Conservation (phyloP, 2,888 invertebrate species). For the Athalia rosae region DNA sequence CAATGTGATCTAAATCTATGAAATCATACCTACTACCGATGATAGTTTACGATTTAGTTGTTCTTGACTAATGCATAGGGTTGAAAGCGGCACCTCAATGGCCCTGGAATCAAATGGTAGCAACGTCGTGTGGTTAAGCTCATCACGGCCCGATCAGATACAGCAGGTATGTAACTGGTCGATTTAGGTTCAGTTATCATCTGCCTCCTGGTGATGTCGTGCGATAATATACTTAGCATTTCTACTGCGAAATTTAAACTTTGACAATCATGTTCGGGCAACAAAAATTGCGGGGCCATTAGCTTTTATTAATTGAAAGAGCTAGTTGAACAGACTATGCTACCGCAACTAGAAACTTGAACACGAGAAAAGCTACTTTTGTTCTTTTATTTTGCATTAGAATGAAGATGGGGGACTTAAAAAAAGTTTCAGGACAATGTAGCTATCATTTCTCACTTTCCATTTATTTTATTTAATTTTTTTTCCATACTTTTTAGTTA, state of each 20-base stretch:
- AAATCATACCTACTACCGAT: background rate
- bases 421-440: background rate
- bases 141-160: conserved; percentile 69
- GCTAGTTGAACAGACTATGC: background rate
- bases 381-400: conserved; percentile 18
- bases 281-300: too few relatives aligned
- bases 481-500: background rate
- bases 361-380: conserved; percentile 16
- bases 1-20: background rate
- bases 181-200: conserved; percentile 14
- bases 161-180: conserved; percentile 65
- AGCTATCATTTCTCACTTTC: too few relatives aligned
- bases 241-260: background rate
- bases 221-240: background rate
- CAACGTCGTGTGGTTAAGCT: conserved; percentile 70
- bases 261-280: too few relatives aligned
- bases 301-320: too few relatives aligned
- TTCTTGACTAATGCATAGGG: conserved; percentile 66
- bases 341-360: conserved; percentile 16
- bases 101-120: conserved; percentile 71
- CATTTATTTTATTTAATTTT: background rate
- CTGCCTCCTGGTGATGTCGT: conserved; percentile 20
- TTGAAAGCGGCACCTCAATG: conserved; percentile 68
- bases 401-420: background rate
- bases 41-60: conserved; percentile 49